Evolutionary conservation across 2,113 vertebrate genomes (phyloP).

Genomic region (Falco punctatus): DNA sequence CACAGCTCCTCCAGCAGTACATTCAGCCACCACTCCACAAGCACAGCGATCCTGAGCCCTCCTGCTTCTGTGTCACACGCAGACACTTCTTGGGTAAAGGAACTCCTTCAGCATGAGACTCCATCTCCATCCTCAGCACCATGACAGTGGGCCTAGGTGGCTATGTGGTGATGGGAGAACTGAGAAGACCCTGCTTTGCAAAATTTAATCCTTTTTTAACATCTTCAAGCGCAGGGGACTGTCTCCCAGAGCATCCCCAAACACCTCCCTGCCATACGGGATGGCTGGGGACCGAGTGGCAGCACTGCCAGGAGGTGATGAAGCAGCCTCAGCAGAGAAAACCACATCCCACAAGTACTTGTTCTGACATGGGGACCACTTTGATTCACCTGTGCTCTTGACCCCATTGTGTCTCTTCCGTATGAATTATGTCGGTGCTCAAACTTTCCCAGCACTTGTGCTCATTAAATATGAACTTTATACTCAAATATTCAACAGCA

Average conservation of each 20-base stretch:
- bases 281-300: background rate
- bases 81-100: background rate
- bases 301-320: rapidly evolving
- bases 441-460: background rate
- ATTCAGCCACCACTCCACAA: rapidly evolving
- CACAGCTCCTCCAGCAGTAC: background rate
- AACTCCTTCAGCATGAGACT: rapidly evolving
- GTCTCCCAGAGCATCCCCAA: background rate
- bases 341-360: rapidly evolving
- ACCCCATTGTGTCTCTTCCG: constrained; percentile 36
- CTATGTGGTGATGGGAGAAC: background rate
- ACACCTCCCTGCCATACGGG: background rate
- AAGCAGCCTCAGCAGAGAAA: background rate
- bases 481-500: constrained; percentile 17
- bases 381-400: background rate
- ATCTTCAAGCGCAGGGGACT: rapidly evolving
- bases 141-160: background rate
- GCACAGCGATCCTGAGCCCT: rapidly evolving
- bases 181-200: rapidly evolving
- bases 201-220: background rate
- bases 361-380: rapidly evolving
- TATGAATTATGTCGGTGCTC: background rate
- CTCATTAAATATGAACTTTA: constrained; percentile 55
- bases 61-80: rapidly evolving
- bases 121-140: background rate